phyloP scores from a whole-genome alignment of 2,113 vertebrate genomes.

The Podocnemis expansa region DNA sequence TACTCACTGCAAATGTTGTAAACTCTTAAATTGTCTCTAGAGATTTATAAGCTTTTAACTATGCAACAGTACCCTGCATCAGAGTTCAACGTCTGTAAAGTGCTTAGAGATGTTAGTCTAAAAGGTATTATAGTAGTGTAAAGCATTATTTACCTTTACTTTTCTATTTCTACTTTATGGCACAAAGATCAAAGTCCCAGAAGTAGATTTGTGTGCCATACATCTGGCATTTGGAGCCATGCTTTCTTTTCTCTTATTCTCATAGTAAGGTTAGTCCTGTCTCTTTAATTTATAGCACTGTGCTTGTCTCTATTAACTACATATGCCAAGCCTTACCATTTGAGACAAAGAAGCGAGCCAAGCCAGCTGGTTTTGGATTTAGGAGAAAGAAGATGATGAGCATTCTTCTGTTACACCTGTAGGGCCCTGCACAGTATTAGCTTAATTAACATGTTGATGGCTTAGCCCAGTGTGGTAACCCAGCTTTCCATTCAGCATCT shows the following conservation, averaged over 20 bases:
- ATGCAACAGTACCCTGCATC: background rate
- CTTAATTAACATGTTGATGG: background rate
- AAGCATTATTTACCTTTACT: slow-evolving; percentile 26
- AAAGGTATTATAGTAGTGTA: background rate
- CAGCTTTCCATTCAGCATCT: background rate
- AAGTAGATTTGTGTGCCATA: background rate
- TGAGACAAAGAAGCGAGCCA: background rate
- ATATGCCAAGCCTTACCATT: background rate
- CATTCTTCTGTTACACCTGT: background rate
- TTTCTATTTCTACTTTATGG: slow-evolving; percentile 10
- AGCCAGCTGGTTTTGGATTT: background rate
- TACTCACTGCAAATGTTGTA: background rate
- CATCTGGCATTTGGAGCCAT: background rate
- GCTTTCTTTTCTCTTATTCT: slow-evolving; percentile 6
- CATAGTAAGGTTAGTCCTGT: background rate
- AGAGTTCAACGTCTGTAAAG: slow-evolving; percentile 12
- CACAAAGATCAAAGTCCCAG: background rate
- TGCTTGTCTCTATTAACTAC: background rate
- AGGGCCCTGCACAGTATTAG: background rate
- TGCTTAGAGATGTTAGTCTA: slow-evolving; percentile 7
- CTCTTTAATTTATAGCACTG: background rate
- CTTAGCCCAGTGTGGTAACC: background rate
- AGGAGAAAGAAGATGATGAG: background rate
- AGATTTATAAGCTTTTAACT: slow-evolving; percentile 24
- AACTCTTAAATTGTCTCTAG: slow-evolving; percentile 6